A percentile compares a stretch with the other conserved stretches of the same genome.
phyloP scores from a whole-genome alignment of 1,140 invertebrate genomes.

The Neuroterus valhalla region DNA sequence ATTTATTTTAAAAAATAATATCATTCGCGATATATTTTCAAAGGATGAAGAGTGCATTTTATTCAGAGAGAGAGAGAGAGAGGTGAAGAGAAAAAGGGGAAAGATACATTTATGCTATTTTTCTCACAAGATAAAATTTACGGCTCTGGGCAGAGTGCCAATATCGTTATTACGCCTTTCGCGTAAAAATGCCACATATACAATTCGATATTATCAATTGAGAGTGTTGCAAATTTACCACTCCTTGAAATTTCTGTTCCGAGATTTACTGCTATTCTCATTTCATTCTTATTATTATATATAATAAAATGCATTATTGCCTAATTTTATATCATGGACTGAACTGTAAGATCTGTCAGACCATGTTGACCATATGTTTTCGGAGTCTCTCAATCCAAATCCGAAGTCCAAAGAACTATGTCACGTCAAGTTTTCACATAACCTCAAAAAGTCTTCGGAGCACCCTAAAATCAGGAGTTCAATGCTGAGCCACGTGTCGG shows the following conservation, averaged over 20 bases:
- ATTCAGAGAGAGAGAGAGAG: slow-evolving; percentile 58
- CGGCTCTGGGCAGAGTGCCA: slow-evolving; percentile 71
- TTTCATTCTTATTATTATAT: no score
- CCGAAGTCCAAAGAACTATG: no score
- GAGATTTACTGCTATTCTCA: neutral
- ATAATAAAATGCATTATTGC: no score
- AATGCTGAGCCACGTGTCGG: no score
- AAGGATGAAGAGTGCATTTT: slow-evolving; percentile 52
- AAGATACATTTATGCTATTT: slow-evolving; percentile 70
- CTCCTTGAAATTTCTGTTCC: neutral
- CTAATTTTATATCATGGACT: no score
- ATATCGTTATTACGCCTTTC: slow-evolving; percentile 72
- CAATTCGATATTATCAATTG: slow-evolving; percentile 68
- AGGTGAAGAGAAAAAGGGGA: slow-evolving; percentile 54
- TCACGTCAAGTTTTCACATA: no score
- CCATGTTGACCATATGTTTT: no score
- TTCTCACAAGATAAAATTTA: slow-evolving; percentile 72
- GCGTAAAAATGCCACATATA: slow-evolving; percentile 72
- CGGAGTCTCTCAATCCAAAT: no score
- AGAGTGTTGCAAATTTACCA: slow-evolving; percentile 50
- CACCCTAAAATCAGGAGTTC: no score
- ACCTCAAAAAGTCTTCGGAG: no score
- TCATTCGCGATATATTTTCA: slow-evolving; percentile 55
- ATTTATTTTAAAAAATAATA: slow-evolving; percentile 49
- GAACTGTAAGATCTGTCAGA: no score